These are phyloP conservation scores for Porphyrio hochstetteri DNA, from an alignment of 2,113 vertebrate genomes.

Conservation along the genomic window DNA sequence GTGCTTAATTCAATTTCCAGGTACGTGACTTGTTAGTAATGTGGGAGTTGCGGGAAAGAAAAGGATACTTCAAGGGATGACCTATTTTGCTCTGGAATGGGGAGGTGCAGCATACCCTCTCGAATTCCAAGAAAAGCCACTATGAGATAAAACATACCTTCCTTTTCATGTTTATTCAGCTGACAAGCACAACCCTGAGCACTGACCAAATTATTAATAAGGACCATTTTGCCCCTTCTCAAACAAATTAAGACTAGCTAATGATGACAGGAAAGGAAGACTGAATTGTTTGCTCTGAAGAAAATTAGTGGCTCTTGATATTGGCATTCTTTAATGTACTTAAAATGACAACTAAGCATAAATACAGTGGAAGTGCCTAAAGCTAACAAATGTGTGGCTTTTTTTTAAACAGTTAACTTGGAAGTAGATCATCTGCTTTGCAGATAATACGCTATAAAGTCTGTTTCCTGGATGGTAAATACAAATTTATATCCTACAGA, in stretches of 20 bases:
- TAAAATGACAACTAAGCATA: constrained; percentile 21
- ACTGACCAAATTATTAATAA: neutral
- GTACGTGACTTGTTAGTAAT: neutral
- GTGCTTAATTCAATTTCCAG: constrained; percentile 26
- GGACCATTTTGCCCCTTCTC: neutral
- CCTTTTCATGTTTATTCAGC: constrained; percentile 29
- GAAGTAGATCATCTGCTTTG: neutral
- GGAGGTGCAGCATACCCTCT: neutral
- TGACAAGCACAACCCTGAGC: neutral
- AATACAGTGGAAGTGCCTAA: constrained; percentile 12
- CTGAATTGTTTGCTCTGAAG: neutral
- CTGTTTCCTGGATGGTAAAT: neutral
- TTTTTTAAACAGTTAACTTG: neutral
- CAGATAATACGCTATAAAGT: neutral
- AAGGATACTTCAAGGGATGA: neutral
- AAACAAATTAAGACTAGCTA: constrained; percentile 12
- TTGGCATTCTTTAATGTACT: neutral
- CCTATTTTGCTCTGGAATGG: constrained; percentile 23
- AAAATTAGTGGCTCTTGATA: neutral
- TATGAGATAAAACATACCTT: neutral
- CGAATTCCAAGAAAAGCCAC: constrained; percentile 23
- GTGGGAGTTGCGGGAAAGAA: neutral
- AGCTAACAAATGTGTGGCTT: neutral
- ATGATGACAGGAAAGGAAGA: constrained; percentile 5
- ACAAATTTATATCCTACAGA: neutral